Conservation (phyloP, 1,140 invertebrate species). For the Anoplophora glabripennis region DNA sequence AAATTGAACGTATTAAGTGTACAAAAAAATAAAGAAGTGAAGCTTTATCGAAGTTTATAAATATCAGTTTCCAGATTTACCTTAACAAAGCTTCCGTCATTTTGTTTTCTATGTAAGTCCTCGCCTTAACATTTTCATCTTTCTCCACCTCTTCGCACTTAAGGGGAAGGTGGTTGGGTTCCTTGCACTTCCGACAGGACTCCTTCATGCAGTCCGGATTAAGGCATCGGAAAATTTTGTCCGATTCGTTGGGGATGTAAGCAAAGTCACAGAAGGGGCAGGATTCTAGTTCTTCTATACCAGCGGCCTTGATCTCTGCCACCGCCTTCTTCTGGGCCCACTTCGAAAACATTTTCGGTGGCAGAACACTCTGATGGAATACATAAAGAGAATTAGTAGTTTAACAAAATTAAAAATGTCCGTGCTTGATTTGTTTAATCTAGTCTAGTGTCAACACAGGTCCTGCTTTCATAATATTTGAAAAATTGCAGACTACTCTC, state of each 20-base stretch:
- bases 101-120: constrained; percentile 61
- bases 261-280: constrained; percentile 67
- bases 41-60: too few species aligned
- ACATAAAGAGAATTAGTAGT: too few species aligned
- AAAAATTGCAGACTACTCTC: too few species aligned
- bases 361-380: constrained; percentile 19
- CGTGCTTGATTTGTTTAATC: too few species aligned
- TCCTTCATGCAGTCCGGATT: constrained; percentile 66
- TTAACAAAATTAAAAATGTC: too few species aligned
- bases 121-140: constrained; percentile 53
- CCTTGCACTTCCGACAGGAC: constrained; percentile 61
- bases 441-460: too few species aligned
- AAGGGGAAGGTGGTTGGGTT: constrained; percentile 62
- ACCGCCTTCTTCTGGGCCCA: constrained; percentile 55
- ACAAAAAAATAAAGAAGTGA: too few species aligned
- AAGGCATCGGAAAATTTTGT: constrained; percentile 63
- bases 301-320: constrained; percentile 59
- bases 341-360: constrained; percentile 52
- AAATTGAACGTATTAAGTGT: too few species aligned
- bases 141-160: constrained; percentile 63
- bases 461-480: too few species aligned
- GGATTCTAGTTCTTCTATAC: constrained; percentile 58
- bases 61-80: constrained; percentile 29
- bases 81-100: constrained; percentile 64
- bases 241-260: constrained; percentile 56